Evolutionary conservation across 2,888 invertebrate genomes (phyloP).

Genomic region (Chromoteleia sp.): DNA sequence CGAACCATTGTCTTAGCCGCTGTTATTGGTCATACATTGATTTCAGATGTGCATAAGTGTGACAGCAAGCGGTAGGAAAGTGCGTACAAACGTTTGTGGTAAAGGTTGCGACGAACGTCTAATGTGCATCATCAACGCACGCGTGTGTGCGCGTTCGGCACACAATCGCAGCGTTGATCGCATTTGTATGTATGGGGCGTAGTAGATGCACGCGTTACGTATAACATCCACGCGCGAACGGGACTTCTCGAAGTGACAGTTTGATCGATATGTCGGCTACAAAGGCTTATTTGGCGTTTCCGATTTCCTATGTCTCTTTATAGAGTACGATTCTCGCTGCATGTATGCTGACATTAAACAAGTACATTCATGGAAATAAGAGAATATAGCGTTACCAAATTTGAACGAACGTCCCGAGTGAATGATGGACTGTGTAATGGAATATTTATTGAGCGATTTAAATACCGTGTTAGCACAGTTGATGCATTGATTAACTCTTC

Average conservation of each 20-base stretch:
- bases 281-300: constrained; percentile 71
- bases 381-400: constrained; percentile 68
- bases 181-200: constrained; percentile 62
- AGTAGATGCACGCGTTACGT: constrained; percentile 60
- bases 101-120: constrained; percentile 65
- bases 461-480: constrained; percentile 43
- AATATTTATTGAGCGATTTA: constrained; percentile 65
- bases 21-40: constrained; percentile 62
- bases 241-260: constrained; percentile 71
- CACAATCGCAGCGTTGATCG: constrained; percentile 31
- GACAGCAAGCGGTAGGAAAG: constrained; percentile 65
- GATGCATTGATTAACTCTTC: constrained; percentile 39
- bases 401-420: constrained; percentile 62
- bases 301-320: constrained; percentile 70
- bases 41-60: constrained; percentile 66
- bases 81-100: constrained; percentile 54
- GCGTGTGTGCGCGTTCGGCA: not conserved
- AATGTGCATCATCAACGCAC: constrained; percentile 58
- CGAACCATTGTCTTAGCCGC: constrained; percentile 47
- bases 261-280: constrained; percentile 71
- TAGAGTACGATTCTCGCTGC: constrained; percentile 63
- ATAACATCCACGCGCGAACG: constrained; percentile 70
- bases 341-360: constrained; percentile 69
- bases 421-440: constrained; percentile 60
- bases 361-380: constrained; percentile 68